A percentile compares a stretch with the other conserved stretches of the same genome.
These are phyloP conservation scores for Norana najaformis DNA, from an alignment of 2,888 invertebrate genomes.

Conservation along the genomic window DNA sequence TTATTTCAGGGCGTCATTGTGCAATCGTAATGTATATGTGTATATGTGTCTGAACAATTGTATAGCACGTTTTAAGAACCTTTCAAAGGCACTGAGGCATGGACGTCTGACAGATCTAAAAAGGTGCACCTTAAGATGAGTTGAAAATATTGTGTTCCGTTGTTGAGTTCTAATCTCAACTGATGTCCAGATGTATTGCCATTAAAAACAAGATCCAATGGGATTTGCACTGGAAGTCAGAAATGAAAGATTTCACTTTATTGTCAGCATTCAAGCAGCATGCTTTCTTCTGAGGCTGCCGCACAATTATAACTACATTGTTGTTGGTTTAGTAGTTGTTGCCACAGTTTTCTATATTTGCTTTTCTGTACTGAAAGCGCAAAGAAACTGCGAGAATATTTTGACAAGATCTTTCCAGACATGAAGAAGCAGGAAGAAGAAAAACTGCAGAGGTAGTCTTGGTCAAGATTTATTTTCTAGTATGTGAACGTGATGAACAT, in stretches of 20 bases:
- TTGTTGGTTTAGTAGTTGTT: neutral
- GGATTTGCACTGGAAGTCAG: neutral
- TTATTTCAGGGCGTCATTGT: neutral
- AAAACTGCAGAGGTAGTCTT: slow-evolving; percentile 67
- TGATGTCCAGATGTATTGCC: neutral
- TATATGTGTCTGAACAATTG: too few species aligned
- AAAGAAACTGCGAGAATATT: slow-evolving; percentile 82
- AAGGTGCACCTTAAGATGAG: too few species aligned
- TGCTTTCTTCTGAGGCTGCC: neutral
- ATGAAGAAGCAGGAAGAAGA: slow-evolving; percentile 93
- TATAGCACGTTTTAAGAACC: too few species aligned
- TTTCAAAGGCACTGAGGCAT: too few species aligned
- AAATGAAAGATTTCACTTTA: neutral
- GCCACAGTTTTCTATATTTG: neutral
- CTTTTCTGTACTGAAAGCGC: slow-evolving; percentile 4
- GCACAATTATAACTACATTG: neutral
- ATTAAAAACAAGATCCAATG: neutral
- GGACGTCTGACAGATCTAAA: too few species aligned
- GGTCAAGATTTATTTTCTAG: neutral
- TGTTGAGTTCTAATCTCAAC: neutral
- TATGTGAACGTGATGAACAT: neutral
- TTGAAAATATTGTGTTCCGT: neutral
- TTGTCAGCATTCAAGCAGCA: neutral
- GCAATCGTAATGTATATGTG: too few species aligned
- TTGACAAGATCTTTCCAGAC: slow-evolving; percentile 96